Evolutionary conservation across 2,113 vertebrate genomes (phyloP).

Genomic region (Megalops atlanticus): DNA sequence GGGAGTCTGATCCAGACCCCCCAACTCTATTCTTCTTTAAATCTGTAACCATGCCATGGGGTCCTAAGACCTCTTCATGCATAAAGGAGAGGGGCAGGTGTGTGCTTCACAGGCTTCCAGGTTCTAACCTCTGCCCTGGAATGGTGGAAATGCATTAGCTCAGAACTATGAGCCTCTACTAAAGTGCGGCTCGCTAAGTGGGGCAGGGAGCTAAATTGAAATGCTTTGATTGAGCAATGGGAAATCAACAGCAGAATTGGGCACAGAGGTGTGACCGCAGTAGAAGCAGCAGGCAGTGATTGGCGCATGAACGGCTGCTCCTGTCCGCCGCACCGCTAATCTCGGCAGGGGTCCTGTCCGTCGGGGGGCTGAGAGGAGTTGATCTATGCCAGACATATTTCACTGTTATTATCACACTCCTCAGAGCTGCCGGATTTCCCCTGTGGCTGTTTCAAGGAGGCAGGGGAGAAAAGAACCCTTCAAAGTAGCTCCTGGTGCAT

Average conservation of each 20-base stretch:
- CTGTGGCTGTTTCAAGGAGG: not conserved
- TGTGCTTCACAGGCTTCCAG: too few species aligned
- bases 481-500: not conserved
- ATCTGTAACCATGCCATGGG: too few species aligned
- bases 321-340: not conserved
- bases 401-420: conserved; percentile 3
- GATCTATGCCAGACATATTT: not conserved
- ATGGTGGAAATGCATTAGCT: not conserved
- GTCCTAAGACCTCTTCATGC: too few species aligned
- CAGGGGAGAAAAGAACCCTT: not conserved
- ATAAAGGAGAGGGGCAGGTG: too few species aligned
- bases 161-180: not conserved
- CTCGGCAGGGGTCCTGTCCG: not conserved
- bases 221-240: too few species aligned
- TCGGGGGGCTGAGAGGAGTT: not conserved
- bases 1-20: too few species aligned
- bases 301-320: not conserved
- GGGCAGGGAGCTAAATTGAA: not conserved
- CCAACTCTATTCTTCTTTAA: too few species aligned
- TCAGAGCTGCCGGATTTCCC: not conserved
- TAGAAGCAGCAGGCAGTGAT: not conserved
- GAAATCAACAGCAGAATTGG: not conserved
- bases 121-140: not conserved
- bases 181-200: not conserved
- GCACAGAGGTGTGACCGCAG: not conserved